Percentiles rank a stretch among this genome's conserved stretches.
phyloP scores from a whole-genome alignment of 2,113 vertebrate genomes.

The Tetraodon nigroviridis region DNA sequence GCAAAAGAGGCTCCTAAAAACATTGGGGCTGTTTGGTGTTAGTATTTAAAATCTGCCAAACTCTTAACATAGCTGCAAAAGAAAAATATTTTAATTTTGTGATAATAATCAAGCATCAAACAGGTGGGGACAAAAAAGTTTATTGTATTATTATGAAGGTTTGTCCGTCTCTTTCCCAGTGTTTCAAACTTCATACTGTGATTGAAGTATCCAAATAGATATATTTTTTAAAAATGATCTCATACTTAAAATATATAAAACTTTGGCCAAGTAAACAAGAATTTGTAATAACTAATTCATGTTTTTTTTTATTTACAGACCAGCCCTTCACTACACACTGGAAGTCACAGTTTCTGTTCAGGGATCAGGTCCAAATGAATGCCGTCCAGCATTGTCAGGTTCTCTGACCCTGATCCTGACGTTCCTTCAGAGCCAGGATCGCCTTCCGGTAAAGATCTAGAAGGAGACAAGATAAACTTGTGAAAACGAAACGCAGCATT shows the following conservation, averaged over 20 bases:
- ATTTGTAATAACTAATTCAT: background rate
- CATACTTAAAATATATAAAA: slow-evolving; percentile 20
- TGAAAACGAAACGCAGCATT: too few species aligned
- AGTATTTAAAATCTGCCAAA: too few species aligned
- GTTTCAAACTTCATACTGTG: background rate
- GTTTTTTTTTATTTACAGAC: slow-evolving; percentile 1
- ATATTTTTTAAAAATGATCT: slow-evolving; percentile 5
- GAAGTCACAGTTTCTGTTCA: slow-evolving; percentile 18
- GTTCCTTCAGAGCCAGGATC: slow-evolving; percentile 82
- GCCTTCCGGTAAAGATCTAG: slow-evolving; percentile 85
- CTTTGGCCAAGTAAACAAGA: slow-evolving; percentile 32
- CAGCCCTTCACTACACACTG: slow-evolving; percentile 42
- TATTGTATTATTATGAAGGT: slow-evolving; percentile 34
- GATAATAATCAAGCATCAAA: background rate
- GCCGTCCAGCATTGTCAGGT: background rate
- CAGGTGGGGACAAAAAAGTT: slow-evolving; percentile 16
- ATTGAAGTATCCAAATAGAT: slow-evolving; percentile 5
- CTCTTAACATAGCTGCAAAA: too few species aligned
- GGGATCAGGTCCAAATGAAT: slow-evolving; percentile 13
- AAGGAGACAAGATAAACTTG: slow-evolving; percentile 22
- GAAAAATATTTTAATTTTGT: background rate
- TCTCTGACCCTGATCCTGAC: slow-evolving; percentile 73
- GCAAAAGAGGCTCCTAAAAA: too few species aligned
- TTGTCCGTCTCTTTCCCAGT: background rate
- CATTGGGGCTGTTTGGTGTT: background rate